phyloP scores from a whole-genome alignment of 2,888 invertebrate genomes.

The Odontothrips loti region DNA sequence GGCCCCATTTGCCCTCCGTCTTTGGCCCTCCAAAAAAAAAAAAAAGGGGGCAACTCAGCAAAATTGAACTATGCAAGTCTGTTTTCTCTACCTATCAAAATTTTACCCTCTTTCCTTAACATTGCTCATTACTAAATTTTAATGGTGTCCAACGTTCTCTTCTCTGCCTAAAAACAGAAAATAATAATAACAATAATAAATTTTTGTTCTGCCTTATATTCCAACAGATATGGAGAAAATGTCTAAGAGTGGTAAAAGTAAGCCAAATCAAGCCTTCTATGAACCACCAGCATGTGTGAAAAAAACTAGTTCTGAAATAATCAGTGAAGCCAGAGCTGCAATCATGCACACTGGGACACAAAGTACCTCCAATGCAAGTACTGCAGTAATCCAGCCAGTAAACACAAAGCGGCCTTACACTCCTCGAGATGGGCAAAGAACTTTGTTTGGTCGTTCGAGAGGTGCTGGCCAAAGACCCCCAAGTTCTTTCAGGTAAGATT shows the following conservation, averaged over 20 bases:
- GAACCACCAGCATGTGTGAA: conserved; percentile 35
- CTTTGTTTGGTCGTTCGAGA: conserved; percentile 63
- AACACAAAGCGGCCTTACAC: conserved; percentile 82
- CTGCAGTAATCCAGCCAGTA: conserved; percentile 54
- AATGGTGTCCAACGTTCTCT: background rate
- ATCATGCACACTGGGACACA: conserved; percentile 43
- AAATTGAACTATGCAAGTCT: background rate
- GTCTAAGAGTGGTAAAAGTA: background rate
- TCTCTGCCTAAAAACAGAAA: background rate
- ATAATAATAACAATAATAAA: no score
- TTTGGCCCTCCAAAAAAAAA: background rate
- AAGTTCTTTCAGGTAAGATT: conserved; percentile 67
- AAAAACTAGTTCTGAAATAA: conserved; percentile 75
- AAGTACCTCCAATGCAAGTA: conserved; percentile 41
- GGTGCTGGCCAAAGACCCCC: conserved; percentile 59
- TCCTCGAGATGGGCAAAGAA: conserved; percentile 72
- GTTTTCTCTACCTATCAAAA: background rate
- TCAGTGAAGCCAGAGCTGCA: conserved; percentile 69
- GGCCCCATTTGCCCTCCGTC: background rate
- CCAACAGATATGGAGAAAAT: background rate
- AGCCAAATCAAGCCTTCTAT: conserved; percentile 30
- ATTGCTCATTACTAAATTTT: background rate
- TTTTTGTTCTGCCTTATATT: no score
- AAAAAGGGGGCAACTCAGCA: background rate
- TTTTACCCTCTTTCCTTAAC: background rate